phyloP scores from a whole-genome alignment of 2,888 invertebrate genomes.

The Drosophila lutescens region DNA sequence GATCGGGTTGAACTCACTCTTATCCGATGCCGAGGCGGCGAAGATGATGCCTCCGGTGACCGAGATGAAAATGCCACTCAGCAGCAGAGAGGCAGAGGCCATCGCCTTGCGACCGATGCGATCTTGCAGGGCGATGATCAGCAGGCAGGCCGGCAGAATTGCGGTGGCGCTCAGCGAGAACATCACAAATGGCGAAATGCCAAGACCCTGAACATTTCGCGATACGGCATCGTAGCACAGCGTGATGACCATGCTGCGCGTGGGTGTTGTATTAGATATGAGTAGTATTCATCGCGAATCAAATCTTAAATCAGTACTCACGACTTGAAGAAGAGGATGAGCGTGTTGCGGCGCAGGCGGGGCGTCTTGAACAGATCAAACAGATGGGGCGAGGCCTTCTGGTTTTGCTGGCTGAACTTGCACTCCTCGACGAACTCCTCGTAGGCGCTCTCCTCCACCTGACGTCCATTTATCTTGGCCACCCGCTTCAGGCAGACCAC shows the following conservation, averaged over 20 bases:
- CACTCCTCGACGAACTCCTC: conserved; percentile 78
- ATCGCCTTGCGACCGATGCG: conserved; percentile 85
- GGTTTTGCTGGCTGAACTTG: conserved; percentile 59
- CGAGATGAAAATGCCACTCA: conserved; percentile 86
- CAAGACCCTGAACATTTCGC: conserved; percentile 86
- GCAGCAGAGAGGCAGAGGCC: conserved; percentile 85
- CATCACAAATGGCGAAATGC: conserved; percentile 86
- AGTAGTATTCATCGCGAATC: not conserved
- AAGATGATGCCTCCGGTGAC: conserved; percentile 84
- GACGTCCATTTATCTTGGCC: conserved; percentile 85
- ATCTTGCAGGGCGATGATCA: conserved; percentile 84
- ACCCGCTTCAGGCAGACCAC: conserved; percentile 85
- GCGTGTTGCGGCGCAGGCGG: conserved; percentile 85
- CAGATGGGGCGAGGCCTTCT: conserved; percentile 81
- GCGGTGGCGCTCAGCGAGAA: conserved; percentile 86
- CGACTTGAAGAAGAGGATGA: conserved; percentile 86
- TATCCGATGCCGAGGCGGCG: conserved; percentile 43
- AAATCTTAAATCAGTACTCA: conserved; percentile 81
- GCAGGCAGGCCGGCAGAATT: conserved; percentile 86
- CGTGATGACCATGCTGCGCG: conserved; percentile 86
- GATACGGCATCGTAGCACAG: conserved; percentile 87
- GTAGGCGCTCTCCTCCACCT: conserved; percentile 81
- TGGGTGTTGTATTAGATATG: conserved; percentile 9
- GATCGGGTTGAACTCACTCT: conserved; percentile 55
- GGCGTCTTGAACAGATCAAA: conserved; percentile 86